Percentiles rank a stretch among this genome's conserved stretches.
These are phyloP conservation scores for Burhinus bistriatus DNA, from an alignment of 2,113 vertebrate genomes.

Conservation along the genomic window DNA sequence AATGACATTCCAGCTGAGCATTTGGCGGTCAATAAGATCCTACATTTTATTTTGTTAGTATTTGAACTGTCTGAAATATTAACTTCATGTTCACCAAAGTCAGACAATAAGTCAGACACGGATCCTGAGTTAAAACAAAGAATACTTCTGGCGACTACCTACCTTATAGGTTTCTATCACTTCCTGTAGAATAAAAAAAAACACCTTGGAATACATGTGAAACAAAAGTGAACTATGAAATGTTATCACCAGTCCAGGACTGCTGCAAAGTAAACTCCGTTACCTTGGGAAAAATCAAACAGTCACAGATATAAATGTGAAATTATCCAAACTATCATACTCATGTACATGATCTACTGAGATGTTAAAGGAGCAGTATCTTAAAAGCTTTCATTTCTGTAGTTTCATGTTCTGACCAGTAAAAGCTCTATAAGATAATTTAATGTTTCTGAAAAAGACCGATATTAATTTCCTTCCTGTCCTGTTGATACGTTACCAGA, in stretches of 20 bases:
- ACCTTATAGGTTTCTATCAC: neutral
- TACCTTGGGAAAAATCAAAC: neutral
- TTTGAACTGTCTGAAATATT: neutral
- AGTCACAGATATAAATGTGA: neutral
- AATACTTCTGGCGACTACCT: neutral
- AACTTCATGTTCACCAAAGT: neutral
- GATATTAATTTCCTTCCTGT: neutral
- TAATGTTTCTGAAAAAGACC: neutral
- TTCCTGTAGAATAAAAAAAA: neutral
- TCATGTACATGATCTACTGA: neutral
- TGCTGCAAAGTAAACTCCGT: neutral
- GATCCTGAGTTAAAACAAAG: neutral
- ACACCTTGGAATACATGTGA: neutral
- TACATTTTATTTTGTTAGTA: neutral
- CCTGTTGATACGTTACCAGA: neutral
- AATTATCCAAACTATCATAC: neutral
- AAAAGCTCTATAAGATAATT: neutral
- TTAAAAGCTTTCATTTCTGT: neutral
- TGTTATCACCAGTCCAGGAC: neutral
- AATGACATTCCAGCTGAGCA: neutral
- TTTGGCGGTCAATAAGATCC: neutral
- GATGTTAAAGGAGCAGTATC: neutral
- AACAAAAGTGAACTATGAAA: neutral
- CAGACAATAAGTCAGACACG: neutral
- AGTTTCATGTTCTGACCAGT: neutral